Evolutionary conservation across 2,888 invertebrate species (phyloP).

Genomic region (Oxystoma pomonae): DNA sequence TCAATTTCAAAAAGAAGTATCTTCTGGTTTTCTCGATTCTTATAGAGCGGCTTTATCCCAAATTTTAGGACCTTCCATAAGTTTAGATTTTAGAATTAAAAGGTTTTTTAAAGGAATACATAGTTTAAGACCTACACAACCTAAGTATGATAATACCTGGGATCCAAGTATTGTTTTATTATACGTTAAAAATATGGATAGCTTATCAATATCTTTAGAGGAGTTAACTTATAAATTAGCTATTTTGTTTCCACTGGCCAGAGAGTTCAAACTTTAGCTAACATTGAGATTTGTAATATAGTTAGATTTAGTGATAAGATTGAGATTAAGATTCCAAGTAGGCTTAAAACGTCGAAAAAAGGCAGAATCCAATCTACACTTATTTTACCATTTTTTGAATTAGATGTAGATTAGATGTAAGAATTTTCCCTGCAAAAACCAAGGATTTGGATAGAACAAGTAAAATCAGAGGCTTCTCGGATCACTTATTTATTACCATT

Average conservation of each 20-base stretch:
- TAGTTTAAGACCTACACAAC: constrained; percentile 7
- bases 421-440: not conserved
- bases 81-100: constrained; percentile 16
- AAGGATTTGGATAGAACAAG: not conserved
- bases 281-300: constrained; percentile 11
- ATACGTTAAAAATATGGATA: not conserved
- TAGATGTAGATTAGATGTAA: constrained; percentile 16
- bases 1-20: constrained; percentile 10
- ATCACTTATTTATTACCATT: constrained; percentile 17
- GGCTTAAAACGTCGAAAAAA: constrained; percentile 12
- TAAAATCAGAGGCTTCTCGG: constrained; percentile 6
- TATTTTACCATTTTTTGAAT: constrained; percentile 18
- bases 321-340: constrained; percentile 7
- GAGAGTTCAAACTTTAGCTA: constrained; percentile 14
- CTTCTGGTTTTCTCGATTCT: constrained; percentile 13
- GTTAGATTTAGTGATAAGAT: not conserved
- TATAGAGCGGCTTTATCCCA: constrained; percentile 18
- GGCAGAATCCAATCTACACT: constrained; percentile 16
- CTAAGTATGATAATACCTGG: constrained; percentile 14
- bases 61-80: constrained; percentile 11
- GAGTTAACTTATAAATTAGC: constrained; percentile 11
- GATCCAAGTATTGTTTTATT: constrained; percentile 10
- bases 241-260: constrained; percentile 12
- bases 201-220: constrained; percentile 2
- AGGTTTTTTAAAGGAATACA: constrained; percentile 19